Conservation (phyloP, 2,113 vertebrate genomes). For the Lamprotornis superbus region DNA sequence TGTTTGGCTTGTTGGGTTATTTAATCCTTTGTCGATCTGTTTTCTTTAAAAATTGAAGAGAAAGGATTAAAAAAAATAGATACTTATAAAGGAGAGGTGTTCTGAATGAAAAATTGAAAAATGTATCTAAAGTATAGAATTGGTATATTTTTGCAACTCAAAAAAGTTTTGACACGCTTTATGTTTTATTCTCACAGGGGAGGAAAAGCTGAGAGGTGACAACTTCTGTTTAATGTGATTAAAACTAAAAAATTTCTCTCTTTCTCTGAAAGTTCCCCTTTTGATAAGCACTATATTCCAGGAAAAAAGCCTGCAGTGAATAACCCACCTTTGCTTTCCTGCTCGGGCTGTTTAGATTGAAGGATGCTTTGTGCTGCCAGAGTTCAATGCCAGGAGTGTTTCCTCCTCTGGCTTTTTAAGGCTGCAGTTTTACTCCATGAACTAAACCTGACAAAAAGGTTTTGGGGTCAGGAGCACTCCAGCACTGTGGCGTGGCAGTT, state of each 20-base stretch:
- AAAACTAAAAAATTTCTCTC: neutral
- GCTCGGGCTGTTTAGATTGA: neutral
- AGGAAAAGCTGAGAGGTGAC: neutral
- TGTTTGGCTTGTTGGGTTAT: neutral
- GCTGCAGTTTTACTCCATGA: neutral
- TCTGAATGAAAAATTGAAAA: neutral
- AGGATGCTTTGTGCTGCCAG: neutral
- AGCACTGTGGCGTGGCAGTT: neutral
- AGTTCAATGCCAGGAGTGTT: neutral
- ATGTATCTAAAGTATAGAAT: neutral
- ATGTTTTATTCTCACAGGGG: neutral
- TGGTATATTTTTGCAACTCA: neutral
- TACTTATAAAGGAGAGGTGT: neutral
- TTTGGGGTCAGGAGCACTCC: neutral
- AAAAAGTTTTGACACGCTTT: neutral
- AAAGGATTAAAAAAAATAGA: neutral
- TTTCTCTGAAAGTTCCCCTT: neutral
- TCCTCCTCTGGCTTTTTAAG: neutral
- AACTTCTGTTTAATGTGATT: neutral
- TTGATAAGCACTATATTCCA: neutral
- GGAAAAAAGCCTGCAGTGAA: neutral
- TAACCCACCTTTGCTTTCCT: neutral
- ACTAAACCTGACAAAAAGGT: neutral
- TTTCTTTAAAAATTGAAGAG: neutral
- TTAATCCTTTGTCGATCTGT: neutral